Conservation (phyloP, 2,113 vertebrate species). For the Syngnathus typhle region DNA sequence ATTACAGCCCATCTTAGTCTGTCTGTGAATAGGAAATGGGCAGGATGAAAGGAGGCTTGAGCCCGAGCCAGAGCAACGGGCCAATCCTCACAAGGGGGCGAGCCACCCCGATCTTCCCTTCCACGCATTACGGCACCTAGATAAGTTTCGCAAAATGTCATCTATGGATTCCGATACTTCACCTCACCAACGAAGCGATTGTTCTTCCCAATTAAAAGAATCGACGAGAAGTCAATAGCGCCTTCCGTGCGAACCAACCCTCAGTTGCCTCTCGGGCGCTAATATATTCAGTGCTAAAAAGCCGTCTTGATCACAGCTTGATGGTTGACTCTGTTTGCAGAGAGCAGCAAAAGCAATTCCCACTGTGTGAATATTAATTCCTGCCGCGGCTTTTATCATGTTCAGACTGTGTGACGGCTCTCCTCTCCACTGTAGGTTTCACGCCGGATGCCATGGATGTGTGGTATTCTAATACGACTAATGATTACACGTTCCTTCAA, state of each 20-base stretch:
- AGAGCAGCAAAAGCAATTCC: constrained; percentile 38
- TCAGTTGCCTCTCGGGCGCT: constrained; percentile 14
- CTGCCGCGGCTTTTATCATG: constrained; percentile 52
- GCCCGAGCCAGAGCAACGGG: constrained; percentile 20
- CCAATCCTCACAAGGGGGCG: constrained; percentile 22
- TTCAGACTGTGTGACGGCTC: constrained; percentile 37
- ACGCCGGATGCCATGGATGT: neutral
- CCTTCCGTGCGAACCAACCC: constrained; percentile 1
- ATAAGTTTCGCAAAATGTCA: neutral
- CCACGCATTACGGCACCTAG: neutral
- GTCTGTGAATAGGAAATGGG: constrained; percentile 59
- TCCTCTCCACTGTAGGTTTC: constrained; percentile 33
- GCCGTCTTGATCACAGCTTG: constrained; percentile 61
- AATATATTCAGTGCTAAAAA: constrained; percentile 50
- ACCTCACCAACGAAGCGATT: neutral
- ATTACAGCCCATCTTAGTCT: constrained; percentile 55
- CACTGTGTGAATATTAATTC: constrained; percentile 62
- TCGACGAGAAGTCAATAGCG: neutral
- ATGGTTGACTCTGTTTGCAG: constrained; percentile 48
- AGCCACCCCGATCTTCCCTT: constrained; percentile 2
- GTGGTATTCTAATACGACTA: constrained; percentile 2
- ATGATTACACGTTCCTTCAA: constrained; percentile 8
- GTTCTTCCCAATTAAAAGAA: neutral
- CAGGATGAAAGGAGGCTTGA: constrained; percentile 46
- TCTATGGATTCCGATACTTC: neutral